phyloP scores from a whole-genome alignment of 2,113 vertebrate species.

The Callithrix jacchus region DNA sequence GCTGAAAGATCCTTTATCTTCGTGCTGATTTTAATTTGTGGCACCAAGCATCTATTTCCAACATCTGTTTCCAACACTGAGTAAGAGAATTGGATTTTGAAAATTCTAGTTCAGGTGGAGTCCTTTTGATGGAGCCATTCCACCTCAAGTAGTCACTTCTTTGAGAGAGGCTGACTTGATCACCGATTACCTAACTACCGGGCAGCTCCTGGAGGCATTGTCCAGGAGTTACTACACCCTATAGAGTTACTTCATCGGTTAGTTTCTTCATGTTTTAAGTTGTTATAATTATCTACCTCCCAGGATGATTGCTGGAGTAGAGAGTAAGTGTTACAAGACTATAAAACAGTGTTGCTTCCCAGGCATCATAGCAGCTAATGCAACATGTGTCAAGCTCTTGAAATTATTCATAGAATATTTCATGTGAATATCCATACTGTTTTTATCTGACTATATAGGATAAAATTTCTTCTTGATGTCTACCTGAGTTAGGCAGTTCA shows the following conservation, averaged over 20 bases:
- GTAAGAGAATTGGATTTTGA: background rate
- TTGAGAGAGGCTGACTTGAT: background rate
- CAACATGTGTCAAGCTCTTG: background rate
- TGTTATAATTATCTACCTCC: background rate
- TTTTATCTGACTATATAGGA: background rate
- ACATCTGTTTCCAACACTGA: background rate
- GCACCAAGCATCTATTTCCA: too few species aligned
- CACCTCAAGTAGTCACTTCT: background rate
- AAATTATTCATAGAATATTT: background rate
- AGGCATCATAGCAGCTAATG: background rate
- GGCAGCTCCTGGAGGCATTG: background rate
- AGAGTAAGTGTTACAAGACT: background rate
- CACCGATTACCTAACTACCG: background rate
- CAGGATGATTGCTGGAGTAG: background rate
- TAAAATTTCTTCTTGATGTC: background rate
- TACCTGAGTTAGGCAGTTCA: background rate
- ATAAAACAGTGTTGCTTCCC: background rate
- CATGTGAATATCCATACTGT: background rate
- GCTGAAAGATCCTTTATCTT: too few species aligned
- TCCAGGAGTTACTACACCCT: background rate
- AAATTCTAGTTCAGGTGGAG: background rate
- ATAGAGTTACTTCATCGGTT: background rate
- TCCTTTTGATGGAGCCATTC: background rate
- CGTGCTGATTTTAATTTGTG: too few species aligned
- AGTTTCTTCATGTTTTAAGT: constrained; percentile 33